Percentiles rank a stretch among this genome's conserved stretches.
These are phyloP conservation scores for Dryobota labecula DNA, from an alignment of 2,888 invertebrate species.

Conservation along the genomic window DNA sequence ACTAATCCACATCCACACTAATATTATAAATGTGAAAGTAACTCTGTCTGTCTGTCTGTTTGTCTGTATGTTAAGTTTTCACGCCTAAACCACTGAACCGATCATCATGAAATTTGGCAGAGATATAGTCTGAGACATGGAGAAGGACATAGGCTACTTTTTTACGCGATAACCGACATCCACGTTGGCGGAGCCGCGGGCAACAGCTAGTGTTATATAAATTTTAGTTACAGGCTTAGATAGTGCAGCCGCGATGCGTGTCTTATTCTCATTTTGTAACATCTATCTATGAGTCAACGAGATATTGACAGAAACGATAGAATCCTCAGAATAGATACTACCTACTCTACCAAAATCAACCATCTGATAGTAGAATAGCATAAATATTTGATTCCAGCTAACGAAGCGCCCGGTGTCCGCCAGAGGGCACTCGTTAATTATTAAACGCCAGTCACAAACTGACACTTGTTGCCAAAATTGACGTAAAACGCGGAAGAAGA, in stretches of 20 bases:
- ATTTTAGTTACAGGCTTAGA: neutral
- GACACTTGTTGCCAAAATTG: constrained; percentile 52
- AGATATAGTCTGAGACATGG: too few relatives aligned
- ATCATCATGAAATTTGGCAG: too few relatives aligned
- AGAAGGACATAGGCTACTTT: too few relatives aligned
- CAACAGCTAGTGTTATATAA: too few relatives aligned
- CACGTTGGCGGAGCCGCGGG: too few relatives aligned
- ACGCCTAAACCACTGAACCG: too few relatives aligned
- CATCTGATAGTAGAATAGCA: neutral
- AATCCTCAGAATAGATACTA: neutral
- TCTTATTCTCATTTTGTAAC: neutral
- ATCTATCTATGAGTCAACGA: neutral
- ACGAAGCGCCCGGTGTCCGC: constrained; percentile 13
- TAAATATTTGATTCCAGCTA: constrained; percentile 36
- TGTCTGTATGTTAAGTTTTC: too few relatives aligned
- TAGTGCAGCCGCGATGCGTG: neutral
- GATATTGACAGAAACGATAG: neutral
- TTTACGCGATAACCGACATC: too few relatives aligned
- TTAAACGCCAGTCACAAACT: constrained; percentile 45
- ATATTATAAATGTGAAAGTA: too few relatives aligned
- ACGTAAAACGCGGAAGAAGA: constrained; percentile 39
- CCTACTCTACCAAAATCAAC: neutral
- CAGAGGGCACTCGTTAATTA: constrained; percentile 39
- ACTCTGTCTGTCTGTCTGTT: too few relatives aligned
- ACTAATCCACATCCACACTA: too few relatives aligned